A percentile compares a stretch with the other conserved stretches of the same genome.
Conservation (phyloP, 2,797 vertebrate genomes). For the Nannoperca obscura region DNA sequence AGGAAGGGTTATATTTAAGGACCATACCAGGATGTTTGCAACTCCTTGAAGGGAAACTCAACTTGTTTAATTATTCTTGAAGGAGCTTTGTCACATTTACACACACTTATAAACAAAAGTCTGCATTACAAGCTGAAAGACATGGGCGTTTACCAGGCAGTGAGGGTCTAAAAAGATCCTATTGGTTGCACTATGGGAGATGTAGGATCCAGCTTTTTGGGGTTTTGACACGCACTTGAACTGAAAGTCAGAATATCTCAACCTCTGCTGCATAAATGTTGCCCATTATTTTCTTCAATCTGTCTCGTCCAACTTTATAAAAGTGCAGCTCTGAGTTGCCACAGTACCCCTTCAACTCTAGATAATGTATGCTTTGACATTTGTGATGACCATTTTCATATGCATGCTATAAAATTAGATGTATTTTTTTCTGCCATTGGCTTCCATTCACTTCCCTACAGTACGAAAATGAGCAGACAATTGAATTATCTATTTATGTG, state of each 20-base stretch:
- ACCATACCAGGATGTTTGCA: neutral
- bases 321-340: neutral
- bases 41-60: neutral
- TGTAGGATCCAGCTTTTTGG: neutral
- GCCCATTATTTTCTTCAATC: neutral
- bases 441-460: conserved; percentile 6
- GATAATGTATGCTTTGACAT: neutral
- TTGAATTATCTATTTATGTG: neutral
- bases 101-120: neutral
- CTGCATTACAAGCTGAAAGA: neutral
- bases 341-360: neutral
- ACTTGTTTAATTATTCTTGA: neutral
- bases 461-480: neutral
- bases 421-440: neutral
- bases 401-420: neutral
- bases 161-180: neutral
- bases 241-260: neutral
- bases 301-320: neutral
- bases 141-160: neutral
- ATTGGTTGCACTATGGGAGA: neutral
- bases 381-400: neutral
- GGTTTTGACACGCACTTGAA: neutral
- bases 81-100: neutral
- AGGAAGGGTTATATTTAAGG: neutral
- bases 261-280: neutral